phyloP scores from a whole-genome alignment of 2,888 invertebrate species.

The Ctena decussata region DNA sequence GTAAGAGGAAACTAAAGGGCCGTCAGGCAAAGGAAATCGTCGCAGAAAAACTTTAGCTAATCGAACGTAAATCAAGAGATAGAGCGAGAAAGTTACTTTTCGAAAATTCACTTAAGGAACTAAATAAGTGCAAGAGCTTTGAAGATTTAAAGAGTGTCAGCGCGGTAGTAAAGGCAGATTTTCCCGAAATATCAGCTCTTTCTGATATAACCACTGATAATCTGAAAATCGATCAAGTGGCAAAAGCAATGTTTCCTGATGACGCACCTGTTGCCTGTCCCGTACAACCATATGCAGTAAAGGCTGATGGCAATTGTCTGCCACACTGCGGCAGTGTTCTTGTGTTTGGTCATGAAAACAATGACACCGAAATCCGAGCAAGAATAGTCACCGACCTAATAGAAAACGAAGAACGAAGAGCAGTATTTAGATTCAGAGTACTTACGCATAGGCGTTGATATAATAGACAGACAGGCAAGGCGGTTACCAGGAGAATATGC shows the following conservation, averaged over 20 bases:
- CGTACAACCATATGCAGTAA: not conserved
- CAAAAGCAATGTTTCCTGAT: not conserved
- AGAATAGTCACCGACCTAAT: not conserved
- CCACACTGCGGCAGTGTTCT: not conserved
- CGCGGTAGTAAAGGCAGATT: not conserved
- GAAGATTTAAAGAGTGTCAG: not conserved
- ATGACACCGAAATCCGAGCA: not conserved
- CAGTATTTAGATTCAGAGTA: not conserved
- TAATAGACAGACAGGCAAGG: not conserved
- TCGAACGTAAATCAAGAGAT: too few species aligned
- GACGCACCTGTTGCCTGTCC: not conserved
- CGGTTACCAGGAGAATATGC: not conserved
- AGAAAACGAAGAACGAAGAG: not conserved
- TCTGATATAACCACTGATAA: not conserved
- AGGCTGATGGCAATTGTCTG: not conserved
- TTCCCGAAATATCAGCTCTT: not conserved
- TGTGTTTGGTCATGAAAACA: not conserved
- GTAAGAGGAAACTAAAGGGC: not conserved
- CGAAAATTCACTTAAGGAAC: not conserved
- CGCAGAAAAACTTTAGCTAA: too few species aligned
- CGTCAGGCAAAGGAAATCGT: not conserved
- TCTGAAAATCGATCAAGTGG: not conserved
- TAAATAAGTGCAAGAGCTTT: not conserved
- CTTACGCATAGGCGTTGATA: not conserved
- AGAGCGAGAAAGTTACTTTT: too few species aligned